Evolutionary conservation across 2,888 invertebrate species (phyloP).

Genomic region (Calameuta idolon): DNA sequence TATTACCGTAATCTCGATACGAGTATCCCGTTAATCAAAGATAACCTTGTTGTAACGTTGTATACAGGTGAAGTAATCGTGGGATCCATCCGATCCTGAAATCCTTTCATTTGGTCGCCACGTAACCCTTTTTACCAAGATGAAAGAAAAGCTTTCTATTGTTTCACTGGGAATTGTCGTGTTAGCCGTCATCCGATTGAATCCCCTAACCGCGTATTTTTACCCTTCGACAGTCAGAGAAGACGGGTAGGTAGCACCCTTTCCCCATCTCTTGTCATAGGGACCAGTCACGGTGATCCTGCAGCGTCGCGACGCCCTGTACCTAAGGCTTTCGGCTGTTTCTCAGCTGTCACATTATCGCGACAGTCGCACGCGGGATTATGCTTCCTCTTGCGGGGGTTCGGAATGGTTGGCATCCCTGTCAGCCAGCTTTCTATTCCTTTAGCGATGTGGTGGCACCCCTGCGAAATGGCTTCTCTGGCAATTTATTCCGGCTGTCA

Average conservation of each 20-base stretch:
- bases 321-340: conserved; percentile 52
- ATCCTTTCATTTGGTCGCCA: neutral
- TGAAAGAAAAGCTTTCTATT: neutral
- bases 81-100: neutral
- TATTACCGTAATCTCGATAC: neutral
- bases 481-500: conserved; percentile 32
- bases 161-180: neutral
- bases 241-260: neutral
- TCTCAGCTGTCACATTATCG: conserved; percentile 57
- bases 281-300: neutral
- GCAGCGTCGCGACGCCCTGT: neutral
- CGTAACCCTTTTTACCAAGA: neutral
- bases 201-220: neutral
- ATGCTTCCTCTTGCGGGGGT: neutral
- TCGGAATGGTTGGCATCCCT: conserved; percentile 7
- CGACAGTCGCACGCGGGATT: conserved; percentile 45
- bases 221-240: neutral
- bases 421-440: conserved; percentile 17
- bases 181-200: neutral
- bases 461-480: conserved; percentile 26
- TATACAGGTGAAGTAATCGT: neutral
- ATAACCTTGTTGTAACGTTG: neutral
- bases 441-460: conserved; percentile 21
- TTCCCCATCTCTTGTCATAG: neutral
- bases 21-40: neutral